phyloP scores from a whole-genome alignment of 2,113 vertebrate genomes.

The Lophochroa leadbeateri region DNA sequence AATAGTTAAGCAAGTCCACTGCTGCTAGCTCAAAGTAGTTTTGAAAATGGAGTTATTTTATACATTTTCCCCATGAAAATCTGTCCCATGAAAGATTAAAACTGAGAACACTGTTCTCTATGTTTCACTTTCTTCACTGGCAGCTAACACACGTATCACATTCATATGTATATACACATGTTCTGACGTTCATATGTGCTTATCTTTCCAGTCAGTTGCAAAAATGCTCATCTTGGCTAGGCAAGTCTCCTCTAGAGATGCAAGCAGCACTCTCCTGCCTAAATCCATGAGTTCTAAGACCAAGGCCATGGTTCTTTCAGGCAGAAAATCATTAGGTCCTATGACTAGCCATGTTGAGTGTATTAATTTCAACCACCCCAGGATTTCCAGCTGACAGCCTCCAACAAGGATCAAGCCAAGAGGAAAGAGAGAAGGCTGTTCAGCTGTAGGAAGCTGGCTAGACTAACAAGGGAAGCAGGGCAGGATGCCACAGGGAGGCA shows the following conservation, averaged over 20 bases:
- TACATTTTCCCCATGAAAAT: background rate
- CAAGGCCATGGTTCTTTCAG: background rate
- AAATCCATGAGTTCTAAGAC: background rate
- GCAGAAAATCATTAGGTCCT: background rate
- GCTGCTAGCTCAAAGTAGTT: background rate
- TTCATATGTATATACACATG: background rate
- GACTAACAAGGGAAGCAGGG: background rate
- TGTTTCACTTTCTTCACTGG: background rate
- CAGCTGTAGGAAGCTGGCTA: background rate
- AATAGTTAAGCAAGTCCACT: background rate
- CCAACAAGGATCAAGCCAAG: background rate
- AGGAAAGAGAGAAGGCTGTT: conserved; percentile 5
- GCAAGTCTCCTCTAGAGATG: background rate
- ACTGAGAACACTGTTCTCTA: background rate
- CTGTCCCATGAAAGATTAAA: background rate
- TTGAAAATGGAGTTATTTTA: background rate
- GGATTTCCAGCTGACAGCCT: conserved; percentile 20
- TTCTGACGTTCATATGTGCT: background rate
- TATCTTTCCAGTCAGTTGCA: conserved; percentile 34
- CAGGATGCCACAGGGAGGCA: background rate
- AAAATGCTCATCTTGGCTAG: background rate
- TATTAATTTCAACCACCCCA: background rate
- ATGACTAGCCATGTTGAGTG: background rate
- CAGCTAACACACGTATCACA: background rate
- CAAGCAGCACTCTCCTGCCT: background rate